A percentile compares a stretch with the other conserved stretches of the same genome.
These are phyloP conservation scores for Erpornis zantholeuca DNA, from an alignment of 2,113 vertebrate species.

Conservation along the genomic window DNA sequence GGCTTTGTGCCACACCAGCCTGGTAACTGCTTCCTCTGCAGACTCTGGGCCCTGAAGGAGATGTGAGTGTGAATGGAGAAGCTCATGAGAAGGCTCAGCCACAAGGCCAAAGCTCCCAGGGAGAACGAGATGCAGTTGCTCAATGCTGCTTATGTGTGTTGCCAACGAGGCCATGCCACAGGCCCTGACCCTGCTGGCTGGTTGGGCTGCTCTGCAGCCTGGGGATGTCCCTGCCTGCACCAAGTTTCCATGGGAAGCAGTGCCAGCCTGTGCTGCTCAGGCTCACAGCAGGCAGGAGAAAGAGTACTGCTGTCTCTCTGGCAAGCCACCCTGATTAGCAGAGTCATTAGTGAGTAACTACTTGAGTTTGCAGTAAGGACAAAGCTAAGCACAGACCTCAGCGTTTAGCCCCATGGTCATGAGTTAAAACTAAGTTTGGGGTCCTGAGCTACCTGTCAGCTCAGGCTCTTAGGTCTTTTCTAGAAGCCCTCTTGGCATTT, in stretches of 20 bases:
- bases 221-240: not conserved
- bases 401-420: not conserved
- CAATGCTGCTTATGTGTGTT: fast-evolving
- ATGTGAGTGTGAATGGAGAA: not conserved
- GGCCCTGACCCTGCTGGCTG: not conserved
- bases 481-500: not conserved
- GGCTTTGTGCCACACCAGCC: not conserved
- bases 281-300: not conserved
- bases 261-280: not conserved
- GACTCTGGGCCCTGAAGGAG: not conserved
- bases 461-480: not conserved
- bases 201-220: not conserved
- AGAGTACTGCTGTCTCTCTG: not conserved
- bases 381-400: not conserved
- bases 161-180: fast-evolving
- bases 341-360: not conserved
- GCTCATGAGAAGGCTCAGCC: not conserved
- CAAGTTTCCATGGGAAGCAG: not conserved
- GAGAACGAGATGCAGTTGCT: not conserved
- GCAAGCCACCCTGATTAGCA: fast-evolving
- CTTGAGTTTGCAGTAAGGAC: not conserved
- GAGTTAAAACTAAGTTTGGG: not conserved
- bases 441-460: not conserved
- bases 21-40: not conserved
- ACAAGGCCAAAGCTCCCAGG: fast-evolving